Percentiles rank a stretch among this genome's conserved stretches.
Conservation (phyloP, 2,113 vertebrate genomes). For the Hyperopisus bebe region DNA sequence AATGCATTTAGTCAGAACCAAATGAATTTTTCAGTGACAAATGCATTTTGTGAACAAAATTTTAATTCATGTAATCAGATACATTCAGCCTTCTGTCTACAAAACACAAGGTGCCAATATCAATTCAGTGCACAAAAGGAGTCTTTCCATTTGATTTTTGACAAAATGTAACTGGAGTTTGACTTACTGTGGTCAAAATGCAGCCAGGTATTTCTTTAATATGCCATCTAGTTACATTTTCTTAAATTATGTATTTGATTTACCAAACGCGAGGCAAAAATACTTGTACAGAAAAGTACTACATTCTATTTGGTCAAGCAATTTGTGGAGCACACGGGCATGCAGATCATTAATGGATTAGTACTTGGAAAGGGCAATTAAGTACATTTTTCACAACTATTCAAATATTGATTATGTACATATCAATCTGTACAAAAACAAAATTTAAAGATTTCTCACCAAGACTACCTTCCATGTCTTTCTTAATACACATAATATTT, state of each 20-base stretch:
- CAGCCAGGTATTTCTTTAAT: background rate
- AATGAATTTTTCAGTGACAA: background rate
- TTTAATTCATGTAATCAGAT: background rate
- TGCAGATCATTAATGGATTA: background rate
- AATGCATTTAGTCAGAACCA: background rate
- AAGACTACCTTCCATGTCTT: background rate
- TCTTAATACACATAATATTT: background rate
- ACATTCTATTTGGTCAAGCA: background rate
- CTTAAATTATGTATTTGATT: background rate
- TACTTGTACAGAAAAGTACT: background rate
- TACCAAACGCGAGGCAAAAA: background rate
- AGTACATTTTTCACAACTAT: background rate
- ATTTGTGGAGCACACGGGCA: background rate
- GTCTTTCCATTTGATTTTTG: background rate
- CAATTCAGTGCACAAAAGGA: background rate
- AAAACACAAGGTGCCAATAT: background rate
- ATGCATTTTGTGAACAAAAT: background rate
- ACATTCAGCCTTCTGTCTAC: background rate
- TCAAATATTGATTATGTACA: background rate
- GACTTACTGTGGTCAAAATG: background rate
- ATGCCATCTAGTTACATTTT: background rate
- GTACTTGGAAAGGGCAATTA: background rate
- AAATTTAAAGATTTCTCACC: background rate
- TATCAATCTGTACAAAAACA: background rate
- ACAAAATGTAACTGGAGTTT: background rate